Base-by-base conservation (phyloP, 2,797 vertebrate genomes). In the Apogon hyalosoma region DNA sequence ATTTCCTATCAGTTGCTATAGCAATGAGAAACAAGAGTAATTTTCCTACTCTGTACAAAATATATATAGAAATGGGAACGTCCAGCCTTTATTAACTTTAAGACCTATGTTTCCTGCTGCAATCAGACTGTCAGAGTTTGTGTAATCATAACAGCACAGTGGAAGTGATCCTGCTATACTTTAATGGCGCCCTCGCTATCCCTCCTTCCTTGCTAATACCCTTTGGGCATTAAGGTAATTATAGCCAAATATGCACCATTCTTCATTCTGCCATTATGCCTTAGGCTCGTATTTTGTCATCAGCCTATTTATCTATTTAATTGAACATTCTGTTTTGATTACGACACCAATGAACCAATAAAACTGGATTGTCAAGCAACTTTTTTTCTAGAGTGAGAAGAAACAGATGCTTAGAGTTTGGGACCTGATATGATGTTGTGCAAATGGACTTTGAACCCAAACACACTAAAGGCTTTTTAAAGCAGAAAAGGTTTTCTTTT, bases 311-410 rank as follows among this genome's bases (percentile, higher is more conserved):
- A 88, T 87, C 71, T 83, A 54, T 86, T 74, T 61, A 83, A 84
- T 63, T 69, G 67, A 82, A 86, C 88, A 88, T 89, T 83, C 66
- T 86, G 83, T 89, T 92, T 88, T 88, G 75, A 89, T 92, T 92
- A 90, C 73, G 79, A 77, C 69, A 70, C 59, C 58, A 80, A 63
- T 83, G 70, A 85, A 89, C 85, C 56, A 80, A 84, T 77, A 73
- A 47, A 71, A 70, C 65, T 63, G 45, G 59, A 86, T 76, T 79
- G 69, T 83, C 64, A 72, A 69, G 42, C 82, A 77, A 49, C 57
- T 62, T 69, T 80, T 59, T 88, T 69, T 71, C 47, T 58, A 62
- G 19, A 51, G 38, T 88, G 88, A 92, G 63, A 54, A 84, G 87
- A 93, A 94, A 84, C 92, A 93, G 89, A 93, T 93, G 91, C 78